These are phyloP conservation scores for Hozukius guyotensis DNA, from an alignment of 2,797 vertebrate species.

Conservation along the genomic window DNA sequence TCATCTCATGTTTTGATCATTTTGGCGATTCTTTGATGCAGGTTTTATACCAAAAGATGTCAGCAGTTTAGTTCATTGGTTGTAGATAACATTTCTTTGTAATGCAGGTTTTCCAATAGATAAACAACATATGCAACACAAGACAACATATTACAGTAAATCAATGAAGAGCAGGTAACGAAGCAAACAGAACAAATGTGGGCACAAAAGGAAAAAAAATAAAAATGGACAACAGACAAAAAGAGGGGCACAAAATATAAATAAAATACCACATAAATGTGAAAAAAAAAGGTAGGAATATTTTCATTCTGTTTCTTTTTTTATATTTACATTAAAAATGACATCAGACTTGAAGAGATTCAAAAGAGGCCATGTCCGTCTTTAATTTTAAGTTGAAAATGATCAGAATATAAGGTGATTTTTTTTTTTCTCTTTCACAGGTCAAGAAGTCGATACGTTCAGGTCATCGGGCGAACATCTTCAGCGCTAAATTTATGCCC, in stretches of 20 bases:
- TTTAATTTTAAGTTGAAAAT: neutral
- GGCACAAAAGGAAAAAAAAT: neutral
- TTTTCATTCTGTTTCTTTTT: neutral
- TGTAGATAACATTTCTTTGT: neutral
- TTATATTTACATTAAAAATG: neutral
- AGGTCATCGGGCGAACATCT: conserved; percentile 97
- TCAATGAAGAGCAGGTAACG: neutral
- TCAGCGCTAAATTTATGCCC: conserved; percentile 99
- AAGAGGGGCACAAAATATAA: neutral
- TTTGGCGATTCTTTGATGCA: neutral
- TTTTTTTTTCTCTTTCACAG: conserved; percentile 69
- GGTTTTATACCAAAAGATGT: neutral
- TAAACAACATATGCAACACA: neutral
- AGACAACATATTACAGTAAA: neutral
- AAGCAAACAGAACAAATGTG: neutral
- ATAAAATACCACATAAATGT: neutral
- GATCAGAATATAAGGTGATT: neutral
- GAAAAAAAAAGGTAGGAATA: neutral
- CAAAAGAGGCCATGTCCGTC: neutral
- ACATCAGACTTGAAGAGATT: neutral
- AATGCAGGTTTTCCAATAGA: neutral
- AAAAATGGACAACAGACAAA: neutral
- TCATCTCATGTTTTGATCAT: neutral
- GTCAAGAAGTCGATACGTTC: conserved; percentile 96
- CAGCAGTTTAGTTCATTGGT: neutral